A percentile compares a stretch with the other conserved stretches of the same genome.
Evolutionary conservation across 2,888 invertebrate genomes (phyloP).

Genomic region (Cryptocephalus moraei): DNA sequence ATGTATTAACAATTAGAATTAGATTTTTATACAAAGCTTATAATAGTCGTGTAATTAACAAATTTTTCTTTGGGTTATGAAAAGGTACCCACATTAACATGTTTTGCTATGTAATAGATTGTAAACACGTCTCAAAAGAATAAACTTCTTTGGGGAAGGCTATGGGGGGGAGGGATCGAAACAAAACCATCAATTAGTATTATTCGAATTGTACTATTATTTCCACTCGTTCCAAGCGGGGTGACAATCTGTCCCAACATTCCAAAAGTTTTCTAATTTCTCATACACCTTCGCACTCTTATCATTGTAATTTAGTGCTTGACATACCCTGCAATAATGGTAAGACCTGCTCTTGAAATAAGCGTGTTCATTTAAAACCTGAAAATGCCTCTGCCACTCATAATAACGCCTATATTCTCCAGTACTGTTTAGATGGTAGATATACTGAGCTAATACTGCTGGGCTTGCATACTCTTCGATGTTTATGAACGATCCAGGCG

Average conservation of each 20-base stretch:
- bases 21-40: no score
- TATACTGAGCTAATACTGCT: slow-evolving; percentile 42
- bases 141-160: no score
- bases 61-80: no score
- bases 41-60: no score
- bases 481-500: slow-evolving; percentile 52
- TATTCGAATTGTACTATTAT: no score
- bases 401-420: slow-evolving; percentile 42
- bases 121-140: no score
- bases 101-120: no score
- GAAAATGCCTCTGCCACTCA: slow-evolving; percentile 48
- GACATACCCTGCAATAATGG: slow-evolving; percentile 56
- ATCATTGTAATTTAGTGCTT: slow-evolving; percentile 55
- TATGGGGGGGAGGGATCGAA: no score
- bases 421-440: slow-evolving; percentile 40
- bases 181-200: no score
- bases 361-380: slow-evolving; percentile 55
- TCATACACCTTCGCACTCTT: slow-evolving; percentile 34
- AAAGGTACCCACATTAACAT: no score
- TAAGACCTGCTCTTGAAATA: slow-evolving; percentile 50
- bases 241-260: slow-evolving; percentile 23
- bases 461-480: slow-evolving; percentile 45
- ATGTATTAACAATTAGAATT: no score
- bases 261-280: slow-evolving; percentile 37
- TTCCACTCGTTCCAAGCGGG: slow-evolving; percentile 22